phyloP scores from a whole-genome alignment of 2,113 vertebrate species.

The Pimephales promelas region DNA sequence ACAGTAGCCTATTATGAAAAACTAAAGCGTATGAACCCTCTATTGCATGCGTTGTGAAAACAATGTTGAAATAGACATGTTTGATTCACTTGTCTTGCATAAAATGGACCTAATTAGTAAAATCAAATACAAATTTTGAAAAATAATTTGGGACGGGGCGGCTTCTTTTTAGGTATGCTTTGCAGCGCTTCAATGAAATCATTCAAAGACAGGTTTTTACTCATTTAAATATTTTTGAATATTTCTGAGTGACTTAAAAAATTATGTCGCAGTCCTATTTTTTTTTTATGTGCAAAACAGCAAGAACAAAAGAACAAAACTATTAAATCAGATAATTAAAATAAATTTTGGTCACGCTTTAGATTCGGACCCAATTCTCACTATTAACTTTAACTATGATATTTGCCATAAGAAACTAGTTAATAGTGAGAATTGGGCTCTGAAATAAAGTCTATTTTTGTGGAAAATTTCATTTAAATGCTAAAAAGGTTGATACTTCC shows the following conservation, averaged over 20 bases:
- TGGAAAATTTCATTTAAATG: too few species aligned
- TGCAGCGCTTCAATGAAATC: background rate
- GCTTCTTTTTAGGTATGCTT: background rate
- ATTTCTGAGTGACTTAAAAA: background rate
- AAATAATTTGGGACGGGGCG: background rate
- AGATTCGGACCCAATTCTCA: too few species aligned
- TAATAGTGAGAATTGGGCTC: too few species aligned
- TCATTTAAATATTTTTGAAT: background rate
- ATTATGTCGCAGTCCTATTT: background rate
- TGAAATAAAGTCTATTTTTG: too few species aligned
- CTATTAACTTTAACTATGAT: too few species aligned
- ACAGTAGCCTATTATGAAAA: background rate
- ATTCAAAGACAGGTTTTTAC: background rate
- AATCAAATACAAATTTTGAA: background rate
- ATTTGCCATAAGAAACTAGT: too few species aligned
- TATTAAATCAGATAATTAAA: background rate
- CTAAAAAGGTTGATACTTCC: background rate
- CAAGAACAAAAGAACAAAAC: background rate
- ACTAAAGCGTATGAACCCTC: background rate
- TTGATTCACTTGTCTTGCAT: background rate
- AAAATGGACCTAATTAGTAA: conserved; percentile 7
- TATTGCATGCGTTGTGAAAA: conserved; percentile 8
- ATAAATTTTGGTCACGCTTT: too few species aligned
- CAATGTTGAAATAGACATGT: background rate
- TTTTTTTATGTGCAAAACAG: too few species aligned